These are phyloP conservation scores for Tetranychus piercei DNA, from an alignment of 2,888 invertebrate genomes.

Conservation along the genomic window DNA sequence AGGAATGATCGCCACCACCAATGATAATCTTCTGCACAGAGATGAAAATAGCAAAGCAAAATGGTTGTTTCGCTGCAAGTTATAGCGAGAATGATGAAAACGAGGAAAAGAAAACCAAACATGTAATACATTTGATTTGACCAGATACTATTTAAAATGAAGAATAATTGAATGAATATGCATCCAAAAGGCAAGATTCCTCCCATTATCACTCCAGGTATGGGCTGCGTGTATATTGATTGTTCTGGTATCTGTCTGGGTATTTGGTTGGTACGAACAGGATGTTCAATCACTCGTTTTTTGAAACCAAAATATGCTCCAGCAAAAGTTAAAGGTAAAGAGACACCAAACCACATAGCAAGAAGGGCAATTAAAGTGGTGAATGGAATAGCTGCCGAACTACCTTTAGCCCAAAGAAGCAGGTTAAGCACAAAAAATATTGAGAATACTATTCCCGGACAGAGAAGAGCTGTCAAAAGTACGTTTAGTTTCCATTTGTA, in stretches of 20 bases:
- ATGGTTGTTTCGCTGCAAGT: constrained; percentile 99
- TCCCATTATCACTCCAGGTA: constrained; percentile 93
- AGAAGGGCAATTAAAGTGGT: constrained; percentile 79
- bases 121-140: constrained; percentile 93
- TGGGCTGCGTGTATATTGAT: constrained; percentile 77
- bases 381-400: constrained; percentile 92
- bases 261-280: constrained; percentile 94
- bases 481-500: constrained; percentile 98
- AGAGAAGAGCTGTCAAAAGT: constrained; percentile 79
- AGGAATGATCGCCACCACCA: constrained; percentile 96
- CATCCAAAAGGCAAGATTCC: constrained; percentile 95
- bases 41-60: constrained; percentile 91
- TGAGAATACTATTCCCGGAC: constrained; percentile 88
- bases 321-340: constrained; percentile 88
- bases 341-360: constrained; percentile 94
- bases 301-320: constrained; percentile 97
- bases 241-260: constrained; percentile 96
- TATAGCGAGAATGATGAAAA: constrained; percentile 87
- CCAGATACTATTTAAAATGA: constrained; percentile 96
- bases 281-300: constrained; percentile 85
- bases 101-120: constrained; percentile 96
- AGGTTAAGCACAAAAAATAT: constrained; percentile 93
- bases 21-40: constrained; percentile 99
- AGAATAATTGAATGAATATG: constrained; percentile 96
- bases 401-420: constrained; percentile 83